Percentiles rank a stretch among this genome's conserved stretches.
Conservation (phyloP, 2,888 invertebrate genomes). For the Melanotus villosus region DNA sequence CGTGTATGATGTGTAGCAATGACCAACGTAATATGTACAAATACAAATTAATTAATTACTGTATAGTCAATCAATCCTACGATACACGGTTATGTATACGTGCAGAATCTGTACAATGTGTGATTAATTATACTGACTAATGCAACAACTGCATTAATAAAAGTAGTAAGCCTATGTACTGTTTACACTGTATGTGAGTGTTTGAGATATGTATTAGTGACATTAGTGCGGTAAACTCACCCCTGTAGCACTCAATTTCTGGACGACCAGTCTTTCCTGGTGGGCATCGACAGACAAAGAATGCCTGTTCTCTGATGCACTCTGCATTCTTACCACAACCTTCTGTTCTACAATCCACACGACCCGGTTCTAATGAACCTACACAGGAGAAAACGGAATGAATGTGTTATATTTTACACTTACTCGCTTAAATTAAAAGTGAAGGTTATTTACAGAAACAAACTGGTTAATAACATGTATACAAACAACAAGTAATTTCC, state of each 20-base stretch:
- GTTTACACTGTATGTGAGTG: constrained; percentile 53
- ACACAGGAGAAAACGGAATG: constrained; percentile 36
- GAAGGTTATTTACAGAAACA: no score
- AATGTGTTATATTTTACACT: neutral
- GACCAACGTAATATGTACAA: constrained; percentile 59
- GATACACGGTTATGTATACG: constrained; percentile 53
- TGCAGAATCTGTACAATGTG: constrained; percentile 64
- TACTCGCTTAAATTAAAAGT: no score
- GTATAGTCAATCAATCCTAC: constrained; percentile 27
- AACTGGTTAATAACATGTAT: no score
- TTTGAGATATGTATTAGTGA: constrained; percentile 44
- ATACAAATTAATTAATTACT: constrained; percentile 27
- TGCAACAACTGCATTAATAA: constrained; percentile 58
- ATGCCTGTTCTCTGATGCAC: constrained; percentile 87
- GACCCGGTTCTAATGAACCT: constrained; percentile 74
- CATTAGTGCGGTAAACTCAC: constrained; percentile 65
- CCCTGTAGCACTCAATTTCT: constrained; percentile 79
- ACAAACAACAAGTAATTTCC: no score
- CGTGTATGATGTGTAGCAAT: constrained; percentile 62
- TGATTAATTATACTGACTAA: constrained; percentile 51
- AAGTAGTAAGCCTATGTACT: constrained; percentile 56
- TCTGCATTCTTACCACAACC: constrained; percentile 91
- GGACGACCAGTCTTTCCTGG: constrained; percentile 82
- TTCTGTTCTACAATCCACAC: constrained; percentile 84
- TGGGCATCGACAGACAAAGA: constrained; percentile 86